Evolutionary conservation across 1,140 invertebrate species (phyloP), one percentile per base, ranked within the genome.

Genomic region (Drosophila athabasca): DNA sequence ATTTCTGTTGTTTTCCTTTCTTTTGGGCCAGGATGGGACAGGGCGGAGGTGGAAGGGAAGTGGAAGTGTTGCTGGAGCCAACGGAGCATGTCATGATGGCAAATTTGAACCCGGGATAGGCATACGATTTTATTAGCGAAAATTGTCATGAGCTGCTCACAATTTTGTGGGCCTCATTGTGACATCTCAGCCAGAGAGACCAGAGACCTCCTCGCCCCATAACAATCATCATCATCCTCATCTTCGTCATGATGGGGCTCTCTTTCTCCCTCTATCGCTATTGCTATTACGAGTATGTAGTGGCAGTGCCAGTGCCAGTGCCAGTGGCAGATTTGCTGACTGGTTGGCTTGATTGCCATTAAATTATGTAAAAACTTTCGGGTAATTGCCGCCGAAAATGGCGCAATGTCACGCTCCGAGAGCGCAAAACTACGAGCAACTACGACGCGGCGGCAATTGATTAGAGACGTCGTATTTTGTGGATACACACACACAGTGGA

Each of bases 351-450:
- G 78, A 87, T 87, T 87, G 82, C 78, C 82, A 87, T 87, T 88
- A 87, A 87, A 87, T 87, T 88, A 87, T 87, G 82, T 87, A 87
- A 87, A 69, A 69, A 69, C 66, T 76, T 70, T 76, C 76, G 39
- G 81, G 81, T 84, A 84, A 84, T 84, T 84, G 77, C 76, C 82
- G 59, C 73, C 35, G 79, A 87, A 87, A 87, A 82, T 87, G 82
- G 82, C 82, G 82, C 83, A 87, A 87, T 87, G 82, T 87, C 82
- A 87, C 82, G 82, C 82, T 82, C 68, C 60, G 82, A 77, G 52
- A 78, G 73, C 72, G 50, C 61, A 57, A 69, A 83, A 84, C 80
- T 84, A 79, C 31, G 9, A 35, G 31, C 31, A 35, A 11, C 31
- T 35, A 35, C 29, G 79, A 68, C 22, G 80, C 76, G 71, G 66